Evolutionary conservation across 2,888 invertebrate genomes (phyloP).

Genomic region (Archips crataeganus): DNA sequence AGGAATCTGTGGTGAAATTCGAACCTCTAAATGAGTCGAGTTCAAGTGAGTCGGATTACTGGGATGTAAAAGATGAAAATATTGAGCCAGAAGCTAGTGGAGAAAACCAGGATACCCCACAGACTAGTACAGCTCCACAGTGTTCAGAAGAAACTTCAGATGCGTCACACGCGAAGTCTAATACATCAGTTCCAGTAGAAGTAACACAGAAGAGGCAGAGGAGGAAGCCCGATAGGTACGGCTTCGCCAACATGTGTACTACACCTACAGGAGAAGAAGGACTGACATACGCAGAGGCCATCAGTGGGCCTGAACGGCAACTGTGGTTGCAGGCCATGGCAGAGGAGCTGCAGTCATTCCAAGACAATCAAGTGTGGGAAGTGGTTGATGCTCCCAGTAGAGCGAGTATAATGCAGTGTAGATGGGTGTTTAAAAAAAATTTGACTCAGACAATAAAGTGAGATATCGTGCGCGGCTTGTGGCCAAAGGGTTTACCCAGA

Average conservation of each 20-base stretch:
- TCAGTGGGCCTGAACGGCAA: slow-evolving; percentile 41
- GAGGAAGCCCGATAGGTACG: slow-evolving; percentile 39
- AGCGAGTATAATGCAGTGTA: slow-evolving; percentile 24
- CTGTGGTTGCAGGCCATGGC: slow-evolving; percentile 42
- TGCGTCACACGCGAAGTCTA: neutral
- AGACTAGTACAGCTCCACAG: too few relatives aligned
- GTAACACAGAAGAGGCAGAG: neutral
- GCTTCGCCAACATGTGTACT: slow-evolving; percentile 33
- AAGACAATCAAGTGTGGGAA: slow-evolving; percentile 39
- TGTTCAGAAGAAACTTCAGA: neutral
- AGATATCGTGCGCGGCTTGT: slow-evolving; percentile 26
- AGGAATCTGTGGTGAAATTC: neutral
- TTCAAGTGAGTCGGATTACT: neutral
- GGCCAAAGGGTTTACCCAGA: slow-evolving; percentile 27
- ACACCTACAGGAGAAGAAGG: neutral
- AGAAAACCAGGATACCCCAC: neutral
- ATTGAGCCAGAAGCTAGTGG: neutral
- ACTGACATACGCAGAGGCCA: slow-evolving; percentile 39
- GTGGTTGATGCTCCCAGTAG: slow-evolving; percentile 35
- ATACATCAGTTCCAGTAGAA: neutral
- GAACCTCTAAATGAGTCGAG: neutral
- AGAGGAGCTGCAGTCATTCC: slow-evolving; percentile 44
- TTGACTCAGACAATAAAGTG: slow-evolving; percentile 12
- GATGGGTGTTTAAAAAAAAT: slow-evolving; percentile 3
- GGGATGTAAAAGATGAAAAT: neutral